Conservation (phyloP, 2,888 invertebrate species). For the Chorisops tibialis region DNA sequence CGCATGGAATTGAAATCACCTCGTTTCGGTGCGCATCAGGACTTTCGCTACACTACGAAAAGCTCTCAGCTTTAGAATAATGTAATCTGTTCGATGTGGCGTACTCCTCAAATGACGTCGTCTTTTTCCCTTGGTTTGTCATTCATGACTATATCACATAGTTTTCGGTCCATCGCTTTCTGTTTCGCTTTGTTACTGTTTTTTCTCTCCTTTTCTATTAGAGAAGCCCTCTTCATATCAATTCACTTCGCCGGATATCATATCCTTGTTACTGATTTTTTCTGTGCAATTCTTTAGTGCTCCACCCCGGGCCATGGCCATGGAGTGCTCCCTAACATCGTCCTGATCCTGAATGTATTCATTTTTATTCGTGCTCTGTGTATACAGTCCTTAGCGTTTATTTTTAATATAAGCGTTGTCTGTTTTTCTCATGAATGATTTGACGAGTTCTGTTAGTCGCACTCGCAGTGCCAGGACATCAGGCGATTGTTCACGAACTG, state of each 20-base stretch:
- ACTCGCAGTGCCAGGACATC: too few relatives aligned
- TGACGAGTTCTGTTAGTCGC: background rate
- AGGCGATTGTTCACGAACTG: background rate
- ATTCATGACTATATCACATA: constrained; percentile 31
- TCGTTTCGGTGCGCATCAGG: constrained; percentile 22
- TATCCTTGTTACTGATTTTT: background rate
- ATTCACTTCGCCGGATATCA: background rate
- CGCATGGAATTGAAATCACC: constrained; percentile 29
- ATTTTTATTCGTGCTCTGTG: constrained; percentile 23
- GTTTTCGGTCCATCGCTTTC: constrained; percentile 33
- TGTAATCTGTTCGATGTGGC: constrained; percentile 30
- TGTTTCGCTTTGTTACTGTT: constrained; percentile 16
- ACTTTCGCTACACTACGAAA: constrained; percentile 1
- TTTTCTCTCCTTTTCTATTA: background rate
- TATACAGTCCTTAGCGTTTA: constrained; percentile 19
- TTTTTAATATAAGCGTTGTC: constrained; percentile 24
- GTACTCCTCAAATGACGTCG: constrained; percentile 29
- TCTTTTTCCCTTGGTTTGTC: constrained; percentile 30
- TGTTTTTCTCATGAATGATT: constrained; percentile 31
- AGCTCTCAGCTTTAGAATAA: background rate
- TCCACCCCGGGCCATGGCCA: background rate
- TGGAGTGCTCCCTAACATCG: too few relatives aligned
- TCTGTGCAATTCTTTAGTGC: background rate
- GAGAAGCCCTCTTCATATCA: background rate
- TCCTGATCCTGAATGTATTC: constrained; percentile 1